Percentiles rank a stretch among this genome's conserved stretches.
Evolutionary conservation across 2,113 vertebrate genomes (phyloP).

Genomic region (Tichodroma muraria): DNA sequence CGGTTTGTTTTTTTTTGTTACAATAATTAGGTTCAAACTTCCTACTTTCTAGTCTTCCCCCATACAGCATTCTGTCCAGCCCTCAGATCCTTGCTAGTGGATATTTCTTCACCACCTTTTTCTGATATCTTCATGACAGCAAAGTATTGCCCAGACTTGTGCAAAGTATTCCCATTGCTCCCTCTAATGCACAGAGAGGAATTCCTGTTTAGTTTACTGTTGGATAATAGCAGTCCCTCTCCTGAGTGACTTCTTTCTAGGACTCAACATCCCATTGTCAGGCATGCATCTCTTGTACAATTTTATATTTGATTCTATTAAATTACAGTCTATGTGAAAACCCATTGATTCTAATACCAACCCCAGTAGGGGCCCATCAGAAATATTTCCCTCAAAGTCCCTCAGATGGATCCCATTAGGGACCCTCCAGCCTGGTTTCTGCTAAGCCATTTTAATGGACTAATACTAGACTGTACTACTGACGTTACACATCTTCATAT

Average conservation of each 20-base stretch:
- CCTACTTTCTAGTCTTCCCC: not conserved
- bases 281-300: not conserved
- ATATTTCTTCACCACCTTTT: not conserved
- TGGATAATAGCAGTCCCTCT: not conserved
- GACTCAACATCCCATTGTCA: not conserved
- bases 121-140: not conserved
- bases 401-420: not conserved
- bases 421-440: not conserved
- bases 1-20: not conserved
- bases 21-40: not conserved
- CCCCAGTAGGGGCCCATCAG: not conserved
- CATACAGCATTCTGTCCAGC: not conserved
- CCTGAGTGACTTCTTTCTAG: not conserved
- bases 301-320: not conserved
- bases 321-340: not conserved
- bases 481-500: not conserved
- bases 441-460: not conserved
- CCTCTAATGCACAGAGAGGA: not conserved
- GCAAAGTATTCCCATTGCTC: not conserved
- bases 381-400: not conserved
- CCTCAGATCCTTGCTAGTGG: not conserved
- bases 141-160: not conserved
- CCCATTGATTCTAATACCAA: not conserved
- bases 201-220: not conserved
- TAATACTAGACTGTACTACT: too few species aligned